Conservation (phyloP, 2,113 vertebrate species). For the Aplodontia rufa region DNA sequence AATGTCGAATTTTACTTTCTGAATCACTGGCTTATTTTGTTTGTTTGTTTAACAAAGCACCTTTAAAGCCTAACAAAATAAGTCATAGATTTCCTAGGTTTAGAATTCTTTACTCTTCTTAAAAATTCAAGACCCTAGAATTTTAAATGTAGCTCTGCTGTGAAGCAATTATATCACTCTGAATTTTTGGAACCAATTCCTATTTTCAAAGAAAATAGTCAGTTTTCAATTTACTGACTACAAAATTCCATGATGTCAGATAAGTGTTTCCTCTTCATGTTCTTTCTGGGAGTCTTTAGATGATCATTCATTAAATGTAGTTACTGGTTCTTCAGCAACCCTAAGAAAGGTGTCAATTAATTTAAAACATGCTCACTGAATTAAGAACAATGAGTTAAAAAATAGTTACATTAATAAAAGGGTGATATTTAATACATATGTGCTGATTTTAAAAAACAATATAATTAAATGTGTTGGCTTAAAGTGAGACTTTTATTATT, state of each 20-base stretch:
- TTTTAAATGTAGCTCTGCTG: not conserved
- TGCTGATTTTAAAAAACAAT: not conserved
- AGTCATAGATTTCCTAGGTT: not conserved
- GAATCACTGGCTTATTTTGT: slow-evolving; percentile 38
- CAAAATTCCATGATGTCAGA: slow-evolving; percentile 63
- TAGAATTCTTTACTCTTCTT: not conserved
- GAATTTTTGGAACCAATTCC: slow-evolving; percentile 41
- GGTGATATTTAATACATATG: not conserved
- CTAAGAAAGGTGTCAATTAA: not conserved
- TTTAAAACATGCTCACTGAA: not conserved
- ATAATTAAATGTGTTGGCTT: not conserved
- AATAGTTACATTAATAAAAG: not conserved
- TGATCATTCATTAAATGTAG: slow-evolving; percentile 14
- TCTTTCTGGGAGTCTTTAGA: slow-evolving; percentile 1
- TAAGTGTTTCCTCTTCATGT: not conserved
- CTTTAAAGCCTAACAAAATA: slow-evolving; percentile 16
- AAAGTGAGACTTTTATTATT: not conserved
- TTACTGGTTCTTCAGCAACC: not conserved
- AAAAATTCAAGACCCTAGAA: not conserved
- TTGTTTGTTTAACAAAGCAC: slow-evolving; percentile 36
- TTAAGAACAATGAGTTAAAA: not conserved
- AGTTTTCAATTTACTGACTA: slow-evolving; percentile 36
- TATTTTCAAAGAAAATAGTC: slow-evolving; percentile 55
- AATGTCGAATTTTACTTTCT: slow-evolving; percentile 60
- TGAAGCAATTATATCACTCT: not conserved